Evolutionary conservation across 2,888 invertebrate species (phyloP).

Genomic region (Mesochorus sp.): DNA sequence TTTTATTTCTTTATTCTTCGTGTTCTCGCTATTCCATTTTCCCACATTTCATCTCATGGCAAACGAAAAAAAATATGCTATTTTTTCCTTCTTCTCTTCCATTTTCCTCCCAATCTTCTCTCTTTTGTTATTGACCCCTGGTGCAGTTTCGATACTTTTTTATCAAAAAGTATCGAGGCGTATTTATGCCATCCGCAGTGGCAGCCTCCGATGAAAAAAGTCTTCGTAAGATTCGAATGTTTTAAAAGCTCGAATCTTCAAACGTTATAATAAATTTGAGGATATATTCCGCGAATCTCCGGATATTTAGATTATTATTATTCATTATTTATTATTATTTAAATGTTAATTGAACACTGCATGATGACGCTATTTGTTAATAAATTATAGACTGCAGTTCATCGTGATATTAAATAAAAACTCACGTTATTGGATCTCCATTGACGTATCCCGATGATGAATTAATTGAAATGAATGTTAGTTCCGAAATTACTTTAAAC

Average conservation of each 20-base stretch:
- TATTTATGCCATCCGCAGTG: slow-evolving; percentile 41
- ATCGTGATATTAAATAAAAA: too few species aligned
- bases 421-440: slow-evolving; percentile 32
- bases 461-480: slow-evolving; percentile 18
- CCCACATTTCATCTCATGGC: too few species aligned
- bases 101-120: slow-evolving; percentile 22
- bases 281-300: slow-evolving; percentile 70
- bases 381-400: too few species aligned
- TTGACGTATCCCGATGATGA: slow-evolving; percentile 21
- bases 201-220: slow-evolving; percentile 6
- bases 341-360: too few species aligned
- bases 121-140: too few species aligned
- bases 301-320: slow-evolving; percentile 48
- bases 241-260: slow-evolving; percentile 23
- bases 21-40: slow-evolving; percentile 54
- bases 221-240: background rate
- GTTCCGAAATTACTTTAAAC: background rate
- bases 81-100: too few species aligned
- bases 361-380: too few species aligned
- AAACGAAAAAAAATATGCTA: too few species aligned
- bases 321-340: too few species aligned
- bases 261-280: slow-evolving; percentile 75
- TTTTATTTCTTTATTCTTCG: slow-evolving; percentile 61
- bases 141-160: too few species aligned
- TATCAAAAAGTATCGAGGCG: slow-evolving; percentile 24